Conservation (phyloP, 1,140 invertebrate genomes). For the Lucilia cuprina region DNA sequence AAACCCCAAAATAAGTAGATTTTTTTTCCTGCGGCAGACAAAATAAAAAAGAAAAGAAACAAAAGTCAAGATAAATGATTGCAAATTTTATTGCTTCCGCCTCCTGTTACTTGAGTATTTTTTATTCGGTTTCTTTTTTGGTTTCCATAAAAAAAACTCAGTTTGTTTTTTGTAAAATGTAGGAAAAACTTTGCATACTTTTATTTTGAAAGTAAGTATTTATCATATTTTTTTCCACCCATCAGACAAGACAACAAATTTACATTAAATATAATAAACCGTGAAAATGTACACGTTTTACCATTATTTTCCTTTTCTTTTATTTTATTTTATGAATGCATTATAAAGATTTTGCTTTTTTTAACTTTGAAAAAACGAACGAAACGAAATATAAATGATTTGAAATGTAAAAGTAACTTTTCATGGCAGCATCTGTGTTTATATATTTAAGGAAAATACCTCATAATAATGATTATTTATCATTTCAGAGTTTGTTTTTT, state of each 20-base stretch:
- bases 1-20: background rate
- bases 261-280: conserved; percentile 23
- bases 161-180: background rate
- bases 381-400: background rate
- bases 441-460: background rate
- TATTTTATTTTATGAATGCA: background rate
- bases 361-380: background rate
- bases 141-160: background rate
- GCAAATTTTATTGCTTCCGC: conserved; percentile 14
- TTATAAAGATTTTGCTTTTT: background rate
- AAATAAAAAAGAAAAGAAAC: background rate
- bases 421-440: conserved; percentile 20
- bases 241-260: background rate
- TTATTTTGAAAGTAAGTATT: background rate
- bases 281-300: conserved; percentile 32
- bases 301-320: background rate
- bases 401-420: background rate
- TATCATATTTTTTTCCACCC: conserved; percentile 20
- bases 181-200: conserved; percentile 21
- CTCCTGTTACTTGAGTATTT: background rate
- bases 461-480: conserved; percentile 7
- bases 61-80: conserved; percentile 14
- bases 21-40: background rate
- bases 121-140: too few species aligned
- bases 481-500: too few species aligned